A percentile compares a stretch with the other conserved stretches of the same genome.
These are phyloP conservation scores for Cheiracanthium punctorium DNA, from an alignment of 2,888 invertebrate species.

Conservation along the genomic window DNA sequence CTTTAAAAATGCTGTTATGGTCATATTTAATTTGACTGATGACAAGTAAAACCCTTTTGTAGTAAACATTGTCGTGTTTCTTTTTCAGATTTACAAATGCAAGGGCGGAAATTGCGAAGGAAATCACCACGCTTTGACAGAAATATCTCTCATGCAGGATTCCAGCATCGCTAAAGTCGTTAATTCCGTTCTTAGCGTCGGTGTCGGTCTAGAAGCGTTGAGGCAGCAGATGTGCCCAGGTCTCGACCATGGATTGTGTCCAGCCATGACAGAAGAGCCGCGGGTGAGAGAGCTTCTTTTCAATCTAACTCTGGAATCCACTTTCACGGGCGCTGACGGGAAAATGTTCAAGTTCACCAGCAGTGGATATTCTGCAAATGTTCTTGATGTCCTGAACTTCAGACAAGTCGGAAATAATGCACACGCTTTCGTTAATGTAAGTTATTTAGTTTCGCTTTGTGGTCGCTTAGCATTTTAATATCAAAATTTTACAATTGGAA, in stretches of 20 bases:
- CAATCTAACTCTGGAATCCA: constrained; percentile 37
- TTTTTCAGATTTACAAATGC: constrained; percentile 75
- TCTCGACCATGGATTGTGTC: constrained; percentile 66
- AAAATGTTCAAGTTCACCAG: constrained; percentile 53
- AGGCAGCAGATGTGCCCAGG: constrained; percentile 74
- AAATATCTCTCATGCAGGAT: constrained; percentile 72
- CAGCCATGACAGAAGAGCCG: constrained; percentile 47
- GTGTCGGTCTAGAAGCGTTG: constrained; percentile 75
- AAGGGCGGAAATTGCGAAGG: constrained; percentile 72
- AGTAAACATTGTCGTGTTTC: too few relatives aligned
- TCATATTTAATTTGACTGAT: too few relatives aligned
- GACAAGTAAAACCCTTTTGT: too few relatives aligned
- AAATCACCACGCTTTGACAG: constrained; percentile 24
- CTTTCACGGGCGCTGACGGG: constrained; percentile 57
- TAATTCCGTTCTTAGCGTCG: constrained; percentile 76
- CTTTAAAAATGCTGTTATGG: too few relatives aligned
- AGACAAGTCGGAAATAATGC: constrained; percentile 67
- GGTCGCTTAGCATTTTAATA: neutral
- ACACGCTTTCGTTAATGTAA: constrained; percentile 64
- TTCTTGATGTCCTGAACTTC: constrained; percentile 66
- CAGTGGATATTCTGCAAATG: constrained; percentile 31
- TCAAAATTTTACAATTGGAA: neutral
- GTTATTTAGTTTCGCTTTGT: too few relatives aligned
- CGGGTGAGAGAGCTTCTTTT: constrained; percentile 33
- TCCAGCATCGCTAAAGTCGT: constrained; percentile 75